Conservation (phyloP, 2,888 invertebrate species). For the Thelaira solivaga region DNA sequence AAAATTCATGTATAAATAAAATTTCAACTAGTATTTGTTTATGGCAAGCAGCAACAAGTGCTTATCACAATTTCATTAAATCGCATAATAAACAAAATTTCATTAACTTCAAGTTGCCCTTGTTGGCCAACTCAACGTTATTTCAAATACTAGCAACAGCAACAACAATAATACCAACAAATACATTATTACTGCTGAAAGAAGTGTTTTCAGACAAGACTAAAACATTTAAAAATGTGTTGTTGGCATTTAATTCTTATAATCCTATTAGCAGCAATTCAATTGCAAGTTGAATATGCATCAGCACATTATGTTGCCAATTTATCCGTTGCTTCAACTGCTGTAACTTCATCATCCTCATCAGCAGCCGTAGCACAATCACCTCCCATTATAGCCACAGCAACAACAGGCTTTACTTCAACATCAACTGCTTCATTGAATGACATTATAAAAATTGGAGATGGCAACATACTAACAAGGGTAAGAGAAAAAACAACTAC, state of each 20-base stretch:
- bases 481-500: too few relatives aligned
- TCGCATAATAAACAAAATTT: slow-evolving; percentile 47
- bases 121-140: slow-evolving; percentile 39
- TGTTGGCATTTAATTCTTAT: slow-evolving; percentile 63
- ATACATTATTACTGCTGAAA: slow-evolving; percentile 18
- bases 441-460: slow-evolving; percentile 72
- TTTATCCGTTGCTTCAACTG: slow-evolving; percentile 24
- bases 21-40: background rate
- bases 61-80: slow-evolving; percentile 59
- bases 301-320: slow-evolving; percentile 60
- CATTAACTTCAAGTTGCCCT: slow-evolving; percentile 24
- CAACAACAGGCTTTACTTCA: slow-evolving; percentile 53
- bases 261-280: slow-evolving; percentile 60
- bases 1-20: slow-evolving; percentile 30
- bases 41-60: slow-evolving; percentile 66
- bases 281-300: slow-evolving; percentile 66
- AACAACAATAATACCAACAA: background rate
- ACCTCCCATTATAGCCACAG: slow-evolving; percentile 50
- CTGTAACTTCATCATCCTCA: slow-evolving; percentile 14
- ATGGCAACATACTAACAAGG: slow-evolving; percentile 73
- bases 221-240: slow-evolving; percentile 51
- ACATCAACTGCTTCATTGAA: slow-evolving; percentile 66
- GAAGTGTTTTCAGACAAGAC: slow-evolving; percentile 31
- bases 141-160: background rate
- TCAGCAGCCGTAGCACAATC: slow-evolving; percentile 46